A percentile compares a stretch with the other conserved stretches of the same genome.
Evolutionary conservation across 1,140 invertebrate genomes (phyloP).

Genomic region (Drosophila serrata): DNA sequence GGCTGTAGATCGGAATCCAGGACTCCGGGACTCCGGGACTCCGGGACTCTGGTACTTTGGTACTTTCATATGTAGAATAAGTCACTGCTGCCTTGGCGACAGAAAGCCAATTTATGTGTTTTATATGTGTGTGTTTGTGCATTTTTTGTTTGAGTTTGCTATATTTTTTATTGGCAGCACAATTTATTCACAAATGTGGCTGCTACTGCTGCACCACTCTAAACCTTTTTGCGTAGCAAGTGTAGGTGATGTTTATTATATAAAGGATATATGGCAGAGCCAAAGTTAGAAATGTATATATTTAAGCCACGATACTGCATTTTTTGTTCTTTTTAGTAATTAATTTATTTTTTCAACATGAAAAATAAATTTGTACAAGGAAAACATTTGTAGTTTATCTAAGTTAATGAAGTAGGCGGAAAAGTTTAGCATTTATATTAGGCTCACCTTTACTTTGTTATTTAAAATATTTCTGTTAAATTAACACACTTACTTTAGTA

Average conservation of each 20-base stretch:
- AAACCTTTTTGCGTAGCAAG: constrained; percentile 9
- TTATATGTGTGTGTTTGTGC: constrained; percentile 50
- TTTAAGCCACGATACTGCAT: neutral
- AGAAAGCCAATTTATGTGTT: constrained; percentile 71
- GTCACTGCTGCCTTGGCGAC: constrained; percentile 63
- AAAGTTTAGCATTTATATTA: neutral
- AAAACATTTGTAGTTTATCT: neutral
- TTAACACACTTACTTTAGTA: neutral
- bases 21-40: neutral
- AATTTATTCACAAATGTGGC: constrained; percentile 61
- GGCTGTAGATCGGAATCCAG: constrained; percentile 1
- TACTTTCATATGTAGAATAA: no score
- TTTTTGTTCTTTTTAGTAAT: constrained; percentile 12
- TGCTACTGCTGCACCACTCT: constrained; percentile 3
- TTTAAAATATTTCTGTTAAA: neutral
- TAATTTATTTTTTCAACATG: neutral
- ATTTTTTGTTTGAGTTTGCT: constrained; percentile 53
- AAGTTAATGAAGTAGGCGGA: no score
- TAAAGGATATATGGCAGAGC: constrained; percentile 43
- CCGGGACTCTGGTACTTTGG: neutral
- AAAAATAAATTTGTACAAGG: neutral
- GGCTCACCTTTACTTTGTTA: no score
- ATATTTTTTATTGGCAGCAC: constrained; percentile 69
- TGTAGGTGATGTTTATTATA: constrained; percentile 49
- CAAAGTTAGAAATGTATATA: neutral